Evolutionary conservation across 2,797 vertebrate species (phyloP).

Genomic region (Moxostoma hubbsi): DNA sequence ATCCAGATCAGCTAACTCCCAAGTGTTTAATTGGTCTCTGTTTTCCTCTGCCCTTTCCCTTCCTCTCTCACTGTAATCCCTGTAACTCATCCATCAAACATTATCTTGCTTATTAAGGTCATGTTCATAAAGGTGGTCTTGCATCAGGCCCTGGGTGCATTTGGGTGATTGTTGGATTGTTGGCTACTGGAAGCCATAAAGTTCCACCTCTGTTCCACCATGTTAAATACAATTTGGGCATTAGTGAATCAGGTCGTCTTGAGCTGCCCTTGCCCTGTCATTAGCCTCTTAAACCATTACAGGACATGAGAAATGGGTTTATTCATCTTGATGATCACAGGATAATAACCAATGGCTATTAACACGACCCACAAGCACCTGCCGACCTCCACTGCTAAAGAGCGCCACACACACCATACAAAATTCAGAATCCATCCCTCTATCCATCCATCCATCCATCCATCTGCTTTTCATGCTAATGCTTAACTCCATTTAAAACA

Average conservation of each 20-base stretch:
- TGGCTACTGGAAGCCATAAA: conserved; percentile 41
- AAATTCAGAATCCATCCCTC: not conserved
- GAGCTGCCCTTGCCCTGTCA: conserved; percentile 63
- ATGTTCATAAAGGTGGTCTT: conserved; percentile 75
- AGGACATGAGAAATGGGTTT: conserved; percentile 59
- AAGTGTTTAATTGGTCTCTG: not conserved
- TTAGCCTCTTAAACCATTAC: conserved; percentile 63
- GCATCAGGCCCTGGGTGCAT: conserved; percentile 66
- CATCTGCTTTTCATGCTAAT: not conserved
- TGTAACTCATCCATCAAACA: conserved; percentile 38
- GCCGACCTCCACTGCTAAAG: not conserved
- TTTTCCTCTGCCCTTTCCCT: not conserved
- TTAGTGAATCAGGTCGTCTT: conserved; percentile 62
- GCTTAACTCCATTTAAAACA: no score
- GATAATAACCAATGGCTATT: conserved; percentile 65
- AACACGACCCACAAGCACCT: conserved; percentile 44
- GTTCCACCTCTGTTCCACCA: conserved; percentile 66
- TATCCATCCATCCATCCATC: conserved; percentile 28
- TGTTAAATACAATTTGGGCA: conserved; percentile 71
- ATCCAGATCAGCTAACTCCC: conserved; percentile 4
- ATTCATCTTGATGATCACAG: conserved; percentile 70
- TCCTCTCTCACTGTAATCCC: conserved; percentile 21
- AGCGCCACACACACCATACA: conserved; percentile 11
- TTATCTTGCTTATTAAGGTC: conserved; percentile 71
- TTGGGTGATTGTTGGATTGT: conserved; percentile 72